Conservation (phyloP, 2,113 vertebrate species). For the Myrmophylax atrothorax region DNA sequence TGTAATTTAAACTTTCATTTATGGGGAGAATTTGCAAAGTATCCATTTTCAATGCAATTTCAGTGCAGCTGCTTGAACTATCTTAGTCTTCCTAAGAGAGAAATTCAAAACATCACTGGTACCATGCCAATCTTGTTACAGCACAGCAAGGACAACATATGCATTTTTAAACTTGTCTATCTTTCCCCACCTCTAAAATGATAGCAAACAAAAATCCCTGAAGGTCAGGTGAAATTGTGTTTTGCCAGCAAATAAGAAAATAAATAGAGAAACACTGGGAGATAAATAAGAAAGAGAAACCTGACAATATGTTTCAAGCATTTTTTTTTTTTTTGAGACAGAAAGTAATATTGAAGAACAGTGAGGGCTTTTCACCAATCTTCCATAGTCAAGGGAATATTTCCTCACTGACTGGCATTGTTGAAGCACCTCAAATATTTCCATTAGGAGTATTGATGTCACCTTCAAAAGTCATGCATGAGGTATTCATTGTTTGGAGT, state of each 20-base stretch:
- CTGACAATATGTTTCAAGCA: not conserved
- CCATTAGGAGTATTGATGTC: not conserved
- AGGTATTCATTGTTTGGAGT: not conserved
- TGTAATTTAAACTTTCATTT: constrained; percentile 79
- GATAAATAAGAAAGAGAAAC: not conserved
- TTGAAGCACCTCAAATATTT: not conserved
- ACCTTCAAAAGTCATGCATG: not conserved
- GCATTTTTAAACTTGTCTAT: constrained; percentile 59
- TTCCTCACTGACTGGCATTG: not conserved
- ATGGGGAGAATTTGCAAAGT: constrained; percentile 64
- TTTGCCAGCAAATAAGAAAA: not conserved
- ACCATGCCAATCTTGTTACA: constrained; percentile 55
- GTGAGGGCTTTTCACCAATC: not conserved
- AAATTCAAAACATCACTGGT: constrained; percentile 67
- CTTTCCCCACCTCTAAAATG: not conserved
- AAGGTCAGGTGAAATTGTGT: constrained; percentile 2
- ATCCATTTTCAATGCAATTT: constrained; percentile 75
- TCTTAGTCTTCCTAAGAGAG: constrained; percentile 68
- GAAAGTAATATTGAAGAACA: not conserved
- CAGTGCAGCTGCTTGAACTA: constrained; percentile 71
- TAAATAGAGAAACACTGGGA: not conserved
- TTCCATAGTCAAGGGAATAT: not conserved
- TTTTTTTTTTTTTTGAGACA: not conserved
- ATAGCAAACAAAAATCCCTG: not conserved
- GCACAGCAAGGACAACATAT: constrained; percentile 52